Percentiles rank a stretch among this genome's conserved stretches.
These are phyloP conservation scores for Zosterops hypoxanthus DNA, from an alignment of 2,113 vertebrate species.

Conservation along the genomic window DNA sequence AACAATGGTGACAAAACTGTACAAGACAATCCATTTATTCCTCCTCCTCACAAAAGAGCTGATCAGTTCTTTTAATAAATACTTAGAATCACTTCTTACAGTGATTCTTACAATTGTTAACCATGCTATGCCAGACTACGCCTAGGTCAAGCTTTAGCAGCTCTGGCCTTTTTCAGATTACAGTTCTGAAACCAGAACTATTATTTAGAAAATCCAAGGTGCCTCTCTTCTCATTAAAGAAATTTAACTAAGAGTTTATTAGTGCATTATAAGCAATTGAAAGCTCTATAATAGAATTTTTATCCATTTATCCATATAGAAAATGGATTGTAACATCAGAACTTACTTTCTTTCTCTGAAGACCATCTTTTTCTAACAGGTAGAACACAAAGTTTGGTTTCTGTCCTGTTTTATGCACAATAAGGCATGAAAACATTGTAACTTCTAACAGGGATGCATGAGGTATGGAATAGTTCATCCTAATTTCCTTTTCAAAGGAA, in stretches of 20 bases:
- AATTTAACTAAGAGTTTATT: background rate
- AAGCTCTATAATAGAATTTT: background rate
- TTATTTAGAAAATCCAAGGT: background rate
- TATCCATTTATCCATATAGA: background rate
- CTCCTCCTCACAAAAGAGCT: background rate
- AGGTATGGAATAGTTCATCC: background rate
- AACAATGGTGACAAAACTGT: background rate
- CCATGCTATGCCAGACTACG: rapidly evolving
- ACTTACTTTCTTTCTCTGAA: background rate
- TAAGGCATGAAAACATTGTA: background rate
- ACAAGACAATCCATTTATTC: background rate
- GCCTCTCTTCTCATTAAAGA: background rate
- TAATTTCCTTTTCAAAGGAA: background rate
- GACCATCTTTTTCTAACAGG: background rate
- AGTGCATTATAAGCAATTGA: background rate
- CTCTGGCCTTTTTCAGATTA: background rate
- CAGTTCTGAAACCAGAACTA: background rate
- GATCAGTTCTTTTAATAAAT: background rate
- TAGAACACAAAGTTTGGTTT: background rate
- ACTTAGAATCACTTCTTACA: background rate
- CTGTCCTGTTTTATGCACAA: background rate
- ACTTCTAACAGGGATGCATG: background rate
- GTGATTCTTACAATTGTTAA: background rate
- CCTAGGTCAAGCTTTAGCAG: background rate
- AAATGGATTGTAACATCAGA: background rate